Conservation (phyloP, 1,140 invertebrate species). For the Lasioglossum albipes region DNA sequence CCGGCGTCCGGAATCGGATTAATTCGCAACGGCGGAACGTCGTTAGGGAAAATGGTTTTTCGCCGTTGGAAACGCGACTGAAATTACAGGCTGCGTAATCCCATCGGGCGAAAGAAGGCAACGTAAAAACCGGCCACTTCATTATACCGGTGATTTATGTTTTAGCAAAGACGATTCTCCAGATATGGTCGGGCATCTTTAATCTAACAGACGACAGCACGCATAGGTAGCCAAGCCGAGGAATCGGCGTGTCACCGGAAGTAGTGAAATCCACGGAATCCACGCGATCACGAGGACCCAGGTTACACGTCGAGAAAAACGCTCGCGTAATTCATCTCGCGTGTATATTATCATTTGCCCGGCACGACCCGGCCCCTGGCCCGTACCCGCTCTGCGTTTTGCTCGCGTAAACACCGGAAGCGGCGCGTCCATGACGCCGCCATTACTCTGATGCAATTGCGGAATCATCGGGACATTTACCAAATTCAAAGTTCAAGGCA, state of each 20-base stretch:
- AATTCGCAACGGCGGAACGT: constrained; percentile 2
- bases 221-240: too few relatives aligned
- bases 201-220: background rate
- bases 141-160: constrained; percentile 32
- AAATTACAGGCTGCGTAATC: constrained; percentile 7
- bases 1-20: background rate
- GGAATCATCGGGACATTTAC: too few relatives aligned
- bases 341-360: constrained; percentile 58
- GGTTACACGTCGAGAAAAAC: background rate
- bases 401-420: constrained; percentile 58
- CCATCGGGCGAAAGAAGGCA: background rate
- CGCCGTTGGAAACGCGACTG: background rate
- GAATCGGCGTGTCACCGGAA: constrained; percentile 33
- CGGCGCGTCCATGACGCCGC: constrained; percentile 26
- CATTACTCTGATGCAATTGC: constrained; percentile 27
- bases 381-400: constrained; percentile 26
- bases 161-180: background rate
- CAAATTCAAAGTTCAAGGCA: too few relatives aligned
- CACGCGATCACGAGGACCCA: constrained; percentile 34
- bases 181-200: background rate
- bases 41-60: constrained; percentile 7
- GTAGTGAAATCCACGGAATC: constrained; percentile 16
- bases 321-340: constrained; percentile 54
- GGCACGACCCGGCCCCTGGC: background rate
- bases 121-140: background rate